Percentiles rank a stretch among this genome's conserved stretches.
phyloP scores from a whole-genome alignment of 2,888 invertebrate genomes.

The Zhuqinia jingwanae region DNA sequence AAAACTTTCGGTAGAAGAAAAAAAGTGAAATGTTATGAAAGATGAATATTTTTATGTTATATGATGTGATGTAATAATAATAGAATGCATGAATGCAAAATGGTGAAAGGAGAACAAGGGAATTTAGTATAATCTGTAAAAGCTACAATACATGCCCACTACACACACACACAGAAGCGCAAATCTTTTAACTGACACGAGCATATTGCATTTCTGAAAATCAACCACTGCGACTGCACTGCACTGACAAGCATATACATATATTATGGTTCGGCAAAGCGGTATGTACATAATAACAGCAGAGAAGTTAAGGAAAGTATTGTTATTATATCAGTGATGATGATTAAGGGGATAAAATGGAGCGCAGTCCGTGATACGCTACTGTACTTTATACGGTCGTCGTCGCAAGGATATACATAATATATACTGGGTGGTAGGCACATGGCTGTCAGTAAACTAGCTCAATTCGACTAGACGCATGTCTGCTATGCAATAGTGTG shows the following conservation, averaged over 20 bases:
- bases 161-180: not conserved
- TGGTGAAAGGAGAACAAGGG: not conserved
- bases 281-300: too few relatives aligned
- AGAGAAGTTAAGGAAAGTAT: too few relatives aligned
- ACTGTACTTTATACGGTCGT: not conserved
- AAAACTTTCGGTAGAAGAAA: too few relatives aligned
- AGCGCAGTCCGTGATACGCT: not conserved
- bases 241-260: not conserved
- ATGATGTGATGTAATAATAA: not conserved
- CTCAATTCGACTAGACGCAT: constrained; percentile 15
- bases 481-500: not conserved
- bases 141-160: too few relatives aligned
- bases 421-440: not conserved
- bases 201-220: not conserved
- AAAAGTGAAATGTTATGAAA: not conserved
- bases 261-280: too few relatives aligned
- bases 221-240: not conserved
- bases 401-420: too few relatives aligned
- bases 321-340: too few relatives aligned
- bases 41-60: constrained; percentile 13
- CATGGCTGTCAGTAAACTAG: not conserved
- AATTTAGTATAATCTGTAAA: not conserved
- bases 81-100: constrained; percentile 40
- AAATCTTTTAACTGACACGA: not conserved
- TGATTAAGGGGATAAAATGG: not conserved